A percentile compares a stretch with the other conserved stretches of the same genome.
These are phyloP conservation scores for Pissodes strobi DNA, from an alignment of 1,140 invertebrate species.

Conservation along the genomic window DNA sequence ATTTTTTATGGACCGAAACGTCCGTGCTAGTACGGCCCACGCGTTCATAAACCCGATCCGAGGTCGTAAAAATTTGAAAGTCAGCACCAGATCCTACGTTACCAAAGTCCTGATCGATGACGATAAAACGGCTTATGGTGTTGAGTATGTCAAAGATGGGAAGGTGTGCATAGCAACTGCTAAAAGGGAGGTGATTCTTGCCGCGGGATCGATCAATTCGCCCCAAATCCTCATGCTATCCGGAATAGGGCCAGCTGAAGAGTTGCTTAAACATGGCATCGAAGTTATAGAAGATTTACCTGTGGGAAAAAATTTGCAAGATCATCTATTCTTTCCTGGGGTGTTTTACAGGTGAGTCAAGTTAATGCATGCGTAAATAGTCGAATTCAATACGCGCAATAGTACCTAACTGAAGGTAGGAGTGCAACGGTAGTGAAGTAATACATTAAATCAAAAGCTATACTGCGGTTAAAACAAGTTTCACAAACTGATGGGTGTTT, in stretches of 20 bases:
- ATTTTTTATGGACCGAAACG: conserved; percentile 63
- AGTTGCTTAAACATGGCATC: conserved; percentile 62
- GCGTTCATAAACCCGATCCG: conserved; percentile 73
- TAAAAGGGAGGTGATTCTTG: conserved; percentile 73
- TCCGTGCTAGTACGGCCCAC: conserved; percentile 60
- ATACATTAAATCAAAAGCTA: no score
- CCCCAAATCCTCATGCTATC: conserved; percentile 78
- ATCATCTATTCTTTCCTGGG: conserved; percentile 68
- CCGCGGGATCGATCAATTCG: conserved; percentile 70
- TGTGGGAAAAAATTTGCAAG: conserved; percentile 78
- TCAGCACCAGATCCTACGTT: conserved; percentile 71
- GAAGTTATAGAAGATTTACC: conserved; percentile 64
- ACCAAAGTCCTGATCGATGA: conserved; percentile 73
- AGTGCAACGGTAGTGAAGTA: no score
- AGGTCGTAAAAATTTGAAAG: conserved; percentile 68
- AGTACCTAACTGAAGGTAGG: no score
- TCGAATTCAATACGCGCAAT: no score
- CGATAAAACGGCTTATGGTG: conserved; percentile 70
- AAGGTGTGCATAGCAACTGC: conserved; percentile 57
- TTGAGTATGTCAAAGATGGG: conserved; percentile 63
- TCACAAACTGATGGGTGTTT: no score
- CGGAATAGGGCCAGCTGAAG: conserved; percentile 70
- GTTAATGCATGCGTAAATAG: conserved; percentile 34
- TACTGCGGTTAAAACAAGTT: neutral
- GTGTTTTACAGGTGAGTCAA: conserved; percentile 57